phyloP scores from a whole-genome alignment of 2,797 vertebrate species.

The Spheniscus humboldti region DNA sequence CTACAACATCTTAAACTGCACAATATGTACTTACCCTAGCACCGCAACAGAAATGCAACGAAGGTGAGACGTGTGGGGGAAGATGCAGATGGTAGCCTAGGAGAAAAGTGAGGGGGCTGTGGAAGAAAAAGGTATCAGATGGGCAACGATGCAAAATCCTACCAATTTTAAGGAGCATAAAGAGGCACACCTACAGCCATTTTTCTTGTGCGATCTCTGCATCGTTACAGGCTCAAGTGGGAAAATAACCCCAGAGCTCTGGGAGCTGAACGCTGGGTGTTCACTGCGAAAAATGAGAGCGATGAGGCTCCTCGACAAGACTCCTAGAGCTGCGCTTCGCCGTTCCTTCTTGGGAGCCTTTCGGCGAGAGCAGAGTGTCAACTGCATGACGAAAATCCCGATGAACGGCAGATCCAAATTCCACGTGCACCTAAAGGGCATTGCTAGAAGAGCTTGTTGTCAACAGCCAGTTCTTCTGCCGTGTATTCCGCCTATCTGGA shows the following conservation, averaged over 20 bases:
- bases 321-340: background rate
- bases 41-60: background rate
- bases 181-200: background rate
- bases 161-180: background rate
- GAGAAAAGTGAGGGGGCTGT: background rate
- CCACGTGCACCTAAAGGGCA: rapidly evolving
- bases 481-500: background rate
- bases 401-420: background rate
- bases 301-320: background rate
- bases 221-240: background rate
- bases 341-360: background rate
- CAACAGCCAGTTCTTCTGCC: background rate
- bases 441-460: background rate
- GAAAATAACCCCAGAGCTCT: background rate
- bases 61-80: background rate
- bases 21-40: background rate
- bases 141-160: background rate
- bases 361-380: background rate
- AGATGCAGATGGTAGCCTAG: background rate
- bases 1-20: background rate
- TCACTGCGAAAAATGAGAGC: rapidly evolving
- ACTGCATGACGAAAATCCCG: background rate
- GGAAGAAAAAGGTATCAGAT: background rate
- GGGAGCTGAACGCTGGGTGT: background rate
- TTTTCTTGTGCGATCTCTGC: background rate